Evolutionary conservation across 2,797 vertebrate species (phyloP), one percentile per base, ranked within the genome.

Genomic region (Coilia nasus): DNA sequence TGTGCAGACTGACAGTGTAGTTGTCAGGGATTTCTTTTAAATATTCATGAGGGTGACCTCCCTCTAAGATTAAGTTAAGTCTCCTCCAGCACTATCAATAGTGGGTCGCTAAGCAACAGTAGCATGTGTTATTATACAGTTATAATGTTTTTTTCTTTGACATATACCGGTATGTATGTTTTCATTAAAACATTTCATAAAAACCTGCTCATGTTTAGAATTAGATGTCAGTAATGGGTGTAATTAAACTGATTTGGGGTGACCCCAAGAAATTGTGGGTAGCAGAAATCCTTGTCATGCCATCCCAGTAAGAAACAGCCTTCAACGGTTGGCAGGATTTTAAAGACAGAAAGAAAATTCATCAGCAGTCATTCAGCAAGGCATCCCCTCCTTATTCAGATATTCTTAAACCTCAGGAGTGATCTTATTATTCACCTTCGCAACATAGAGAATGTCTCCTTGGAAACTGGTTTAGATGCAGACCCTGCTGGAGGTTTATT

Each of bases 21-120:
- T 35, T 67, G 64, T 71, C 25, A 78, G 67, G 25, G 56, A 35
- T 78, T 57, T 44, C 50, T n/a, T 54, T 67, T 44, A 84, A 84
- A 89, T 87, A 87, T 87, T 88, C 64, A 87, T 88, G 11, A 84
- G 75, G 46, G 31, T 86, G 78, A 81, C 62, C 81, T 86, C 62
- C 82, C 87, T 46, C 41, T 64, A 89, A 87, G 81, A 85, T 81
- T 84, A 86, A 87, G 82, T 84, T 60, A 44, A 71, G 44, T 81
- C 75, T 85, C 83, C 46, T 83, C 71, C 60, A 47, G 25, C 59
- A 54, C n/a, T 78, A 82, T 15, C 78, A 60, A n/a, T 80, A 31
- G 47, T 64, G 81, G 84, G 87, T 88, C 86, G 83, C 89, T 81
- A 89, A 87, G 89, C 88, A 90, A 89, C 89, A 84, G 83, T 67